Conservation (phyloP, 2,797 vertebrate genomes). For the Scomberomorus guttatus region DNA sequence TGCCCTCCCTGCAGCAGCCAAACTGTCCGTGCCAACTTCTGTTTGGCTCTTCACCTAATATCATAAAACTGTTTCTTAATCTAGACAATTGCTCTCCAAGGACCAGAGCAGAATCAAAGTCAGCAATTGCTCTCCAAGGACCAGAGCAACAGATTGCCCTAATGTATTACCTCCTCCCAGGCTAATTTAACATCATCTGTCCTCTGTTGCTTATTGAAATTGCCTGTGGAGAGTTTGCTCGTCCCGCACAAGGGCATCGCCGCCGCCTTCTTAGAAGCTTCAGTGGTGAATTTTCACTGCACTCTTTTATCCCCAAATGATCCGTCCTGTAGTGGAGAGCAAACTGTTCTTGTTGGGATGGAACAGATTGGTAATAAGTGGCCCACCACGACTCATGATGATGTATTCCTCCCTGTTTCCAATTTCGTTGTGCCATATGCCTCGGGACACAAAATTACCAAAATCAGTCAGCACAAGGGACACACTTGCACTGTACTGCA, state of each 20-base stretch:
- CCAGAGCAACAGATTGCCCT: constrained; percentile 22
- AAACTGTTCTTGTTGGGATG: constrained; percentile 3
- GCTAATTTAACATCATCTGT: constrained; percentile 32
- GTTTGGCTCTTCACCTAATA: constrained; percentile 37
- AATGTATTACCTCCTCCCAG: constrained; percentile 26
- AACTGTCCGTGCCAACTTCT: constrained; percentile 32
- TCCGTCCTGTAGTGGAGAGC: neutral
- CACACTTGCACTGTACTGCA: too few relatives aligned
- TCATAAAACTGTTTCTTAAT: constrained; percentile 43
- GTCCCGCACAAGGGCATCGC: constrained; percentile 16
- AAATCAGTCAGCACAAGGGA: too few relatives aligned
- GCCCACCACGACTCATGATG: neutral
- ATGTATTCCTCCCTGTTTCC: neutral
- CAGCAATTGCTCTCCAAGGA: neutral
- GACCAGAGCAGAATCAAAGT: neutral
- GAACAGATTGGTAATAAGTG: constrained; percentile 17
- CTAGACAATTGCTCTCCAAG: neutral
- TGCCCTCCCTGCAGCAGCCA: constrained; percentile 4
- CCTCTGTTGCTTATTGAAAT: constrained; percentile 31
- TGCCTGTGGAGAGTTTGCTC: constrained; percentile 20
- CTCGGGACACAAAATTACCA: too few relatives aligned
- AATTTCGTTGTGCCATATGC: neutral
- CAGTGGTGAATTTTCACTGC: neutral
- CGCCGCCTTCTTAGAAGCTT: neutral
- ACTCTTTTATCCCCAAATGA: constrained; percentile 6